A percentile compares a stretch with the other conserved stretches of the same genome.
Evolutionary conservation across 1,140 invertebrate genomes (phyloP).

Genomic region (Rhynchophorus ferrugineus): DNA sequence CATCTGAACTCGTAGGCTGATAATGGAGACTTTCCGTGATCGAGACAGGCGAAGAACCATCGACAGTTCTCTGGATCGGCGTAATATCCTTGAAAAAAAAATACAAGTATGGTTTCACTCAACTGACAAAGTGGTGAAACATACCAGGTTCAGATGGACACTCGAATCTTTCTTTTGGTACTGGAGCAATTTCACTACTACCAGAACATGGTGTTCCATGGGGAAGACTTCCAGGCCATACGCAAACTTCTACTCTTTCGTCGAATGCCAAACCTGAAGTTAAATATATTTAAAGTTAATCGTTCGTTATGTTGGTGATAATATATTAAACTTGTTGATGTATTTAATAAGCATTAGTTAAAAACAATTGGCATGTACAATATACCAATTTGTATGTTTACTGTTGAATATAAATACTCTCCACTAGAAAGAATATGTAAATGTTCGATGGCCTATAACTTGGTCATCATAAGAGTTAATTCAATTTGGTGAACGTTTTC

Average conservation of each 20-base stretch:
- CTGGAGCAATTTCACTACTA: constrained; percentile 66
- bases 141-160: constrained; percentile 55
- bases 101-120: background rate
- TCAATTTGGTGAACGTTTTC: too few species aligned
- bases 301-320: too few species aligned
- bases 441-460: too few species aligned
- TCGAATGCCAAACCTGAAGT: constrained; percentile 59
- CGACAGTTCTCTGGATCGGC: constrained; percentile 76
- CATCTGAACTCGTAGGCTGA: constrained; percentile 76
- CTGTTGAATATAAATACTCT: too few species aligned
- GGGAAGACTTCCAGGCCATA: constrained; percentile 69
- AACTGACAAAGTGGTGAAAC: background rate
- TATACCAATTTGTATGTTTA: too few species aligned
- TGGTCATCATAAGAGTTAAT: too few species aligned
- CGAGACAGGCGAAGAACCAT: constrained; percentile 79
- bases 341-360: too few species aligned
- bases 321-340: too few species aligned
- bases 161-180: constrained; percentile 54
- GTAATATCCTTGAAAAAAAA: constrained; percentile 55
- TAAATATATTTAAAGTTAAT: background rate
- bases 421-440: too few species aligned
- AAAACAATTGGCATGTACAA: too few species aligned
- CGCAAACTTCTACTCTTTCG: constrained; percentile 69
- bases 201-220: constrained; percentile 64
- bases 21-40: constrained; percentile 58